These are phyloP conservation scores for Clepsis dumicolana DNA, from an alignment of 2,888 invertebrate genomes.

Conservation along the genomic window DNA sequence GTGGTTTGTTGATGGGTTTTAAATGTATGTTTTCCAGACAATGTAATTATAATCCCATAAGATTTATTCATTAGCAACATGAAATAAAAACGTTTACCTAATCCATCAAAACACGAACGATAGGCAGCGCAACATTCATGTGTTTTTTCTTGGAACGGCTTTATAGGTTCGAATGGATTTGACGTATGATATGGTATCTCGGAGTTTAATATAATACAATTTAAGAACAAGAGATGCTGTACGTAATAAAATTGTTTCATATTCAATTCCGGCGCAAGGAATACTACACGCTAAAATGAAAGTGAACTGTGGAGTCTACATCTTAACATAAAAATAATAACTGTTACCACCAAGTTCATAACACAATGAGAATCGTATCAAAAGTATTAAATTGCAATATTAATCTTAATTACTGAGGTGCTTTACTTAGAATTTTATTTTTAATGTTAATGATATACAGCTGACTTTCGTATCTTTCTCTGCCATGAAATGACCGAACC, in stretches of 20 bases:
- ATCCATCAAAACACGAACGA: conserved; percentile 47
- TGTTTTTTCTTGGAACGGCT: conserved; percentile 56
- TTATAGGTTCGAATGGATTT: conserved; percentile 51
- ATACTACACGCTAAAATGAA: too few species aligned
- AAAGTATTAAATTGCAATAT: too few species aligned
- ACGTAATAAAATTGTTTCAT: neutral
- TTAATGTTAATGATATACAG: too few species aligned
- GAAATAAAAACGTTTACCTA: conserved; percentile 44
- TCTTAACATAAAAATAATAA: too few species aligned
- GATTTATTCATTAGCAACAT: conserved; percentile 49
- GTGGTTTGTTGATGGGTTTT: neutral
- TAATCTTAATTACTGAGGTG: too few species aligned
- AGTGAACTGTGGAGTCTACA: too few species aligned
- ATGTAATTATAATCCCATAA: conserved; percentile 18
- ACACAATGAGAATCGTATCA: too few species aligned
- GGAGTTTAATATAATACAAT: neutral
- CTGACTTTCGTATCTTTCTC: too few species aligned
- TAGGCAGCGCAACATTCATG: conserved; percentile 4
- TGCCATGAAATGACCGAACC: too few species aligned
- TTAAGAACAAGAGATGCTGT: conserved; percentile 4
- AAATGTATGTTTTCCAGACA: neutral
- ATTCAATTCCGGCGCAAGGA: neutral
- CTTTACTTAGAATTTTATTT: too few species aligned
- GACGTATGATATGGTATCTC: conserved; percentile 50
- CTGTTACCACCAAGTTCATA: too few species aligned